These are phyloP conservation scores for Xiphophorus couchianus DNA, from an alignment of 2,113 vertebrate species.

Conservation along the genomic window DNA sequence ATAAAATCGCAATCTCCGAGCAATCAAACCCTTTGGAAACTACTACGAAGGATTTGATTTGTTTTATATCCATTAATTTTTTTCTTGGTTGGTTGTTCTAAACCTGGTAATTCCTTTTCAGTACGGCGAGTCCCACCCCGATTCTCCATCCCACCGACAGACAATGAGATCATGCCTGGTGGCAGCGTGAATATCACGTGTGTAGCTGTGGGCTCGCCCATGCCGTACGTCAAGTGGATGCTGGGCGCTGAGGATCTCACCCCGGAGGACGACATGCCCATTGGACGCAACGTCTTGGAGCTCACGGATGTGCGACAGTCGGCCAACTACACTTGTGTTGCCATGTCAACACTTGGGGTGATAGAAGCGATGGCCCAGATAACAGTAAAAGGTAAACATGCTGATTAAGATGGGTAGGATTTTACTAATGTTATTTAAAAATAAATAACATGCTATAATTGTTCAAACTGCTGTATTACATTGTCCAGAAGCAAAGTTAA, in stretches of 20 bases:
- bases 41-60: slow-evolving; percentile 26
- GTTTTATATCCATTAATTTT: slow-evolving; percentile 9
- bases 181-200: slow-evolving; percentile 99
- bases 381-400: slow-evolving; percentile 92
- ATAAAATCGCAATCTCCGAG: neutral
- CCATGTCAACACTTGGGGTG: slow-evolving; percentile 98
- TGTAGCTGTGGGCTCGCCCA: slow-evolving; percentile 97
- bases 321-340: slow-evolving; percentile 98
- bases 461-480: too few species aligned
- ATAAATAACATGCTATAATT: too few species aligned
- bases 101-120: slow-evolving; percentile 75
- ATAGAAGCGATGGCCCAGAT: slow-evolving; percentile 99
- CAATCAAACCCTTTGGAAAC: slow-evolving; percentile 23
- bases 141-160: slow-evolving; percentile 98
- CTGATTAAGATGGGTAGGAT: too few species aligned
- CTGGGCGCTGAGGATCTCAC: slow-evolving; percentile 97
- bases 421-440: too few species aligned
- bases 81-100: slow-evolving; percentile 63
- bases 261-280: slow-evolving; percentile 99
- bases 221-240: slow-evolving; percentile 99
- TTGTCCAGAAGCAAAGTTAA: too few species aligned
- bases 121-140: slow-evolving; percentile 96
- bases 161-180: slow-evolving; percentile 99
- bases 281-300: slow-evolving; percentile 97
- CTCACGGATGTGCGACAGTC: slow-evolving; percentile 98